phyloP scores from a whole-genome alignment of 2,888 invertebrate genomes.

The Acronicta alni region DNA sequence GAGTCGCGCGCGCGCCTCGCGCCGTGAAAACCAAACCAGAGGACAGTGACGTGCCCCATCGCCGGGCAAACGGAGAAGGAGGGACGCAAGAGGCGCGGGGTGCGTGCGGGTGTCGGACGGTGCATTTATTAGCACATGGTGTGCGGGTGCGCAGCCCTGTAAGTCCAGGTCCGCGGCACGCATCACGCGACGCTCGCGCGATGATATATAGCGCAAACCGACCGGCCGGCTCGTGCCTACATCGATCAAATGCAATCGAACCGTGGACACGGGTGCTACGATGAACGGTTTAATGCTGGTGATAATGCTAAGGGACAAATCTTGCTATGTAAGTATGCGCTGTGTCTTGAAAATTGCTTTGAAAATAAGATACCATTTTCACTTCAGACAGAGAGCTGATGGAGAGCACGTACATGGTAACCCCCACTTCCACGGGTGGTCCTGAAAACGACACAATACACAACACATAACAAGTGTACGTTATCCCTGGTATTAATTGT shows the following conservation, averaged over 20 bases:
- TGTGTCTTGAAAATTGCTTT: slow-evolving; percentile 83
- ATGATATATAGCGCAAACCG: slow-evolving; percentile 52
- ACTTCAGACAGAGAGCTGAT: slow-evolving; percentile 96
- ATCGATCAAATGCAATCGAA: slow-evolving; percentile 73
- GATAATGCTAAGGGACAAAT: slow-evolving; percentile 83
- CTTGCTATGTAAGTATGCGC: slow-evolving; percentile 82
- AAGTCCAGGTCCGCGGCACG: slow-evolving; percentile 30
- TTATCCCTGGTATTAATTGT: slow-evolving; percentile 32
- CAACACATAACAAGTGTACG: slow-evolving; percentile 66
- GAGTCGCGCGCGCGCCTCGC: slow-evolving; percentile 78
- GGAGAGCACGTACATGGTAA: slow-evolving; percentile 95
- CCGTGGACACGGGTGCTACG: slow-evolving; percentile 88
- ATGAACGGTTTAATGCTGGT: slow-evolving; percentile 87
- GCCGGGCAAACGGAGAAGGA: slow-evolving; percentile 68
- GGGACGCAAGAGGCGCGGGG: slow-evolving; percentile 69
- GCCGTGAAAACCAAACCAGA: slow-evolving; percentile 85
- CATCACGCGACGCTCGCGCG: slow-evolving; percentile 31
- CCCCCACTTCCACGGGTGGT: slow-evolving; percentile 95
- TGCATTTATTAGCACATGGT: slow-evolving; percentile 42
- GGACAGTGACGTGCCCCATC: slow-evolving; percentile 81
- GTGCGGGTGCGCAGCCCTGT: slow-evolving; percentile 42
- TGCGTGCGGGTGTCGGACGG: slow-evolving; percentile 61
- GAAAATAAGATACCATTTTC: slow-evolving; percentile 90
- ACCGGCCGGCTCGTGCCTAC: slow-evolving; percentile 67
- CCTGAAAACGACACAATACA: slow-evolving; percentile 90